These are phyloP conservation scores for Platysteira castanea DNA, from an alignment of 2,113 vertebrate species.

Conservation along the genomic window DNA sequence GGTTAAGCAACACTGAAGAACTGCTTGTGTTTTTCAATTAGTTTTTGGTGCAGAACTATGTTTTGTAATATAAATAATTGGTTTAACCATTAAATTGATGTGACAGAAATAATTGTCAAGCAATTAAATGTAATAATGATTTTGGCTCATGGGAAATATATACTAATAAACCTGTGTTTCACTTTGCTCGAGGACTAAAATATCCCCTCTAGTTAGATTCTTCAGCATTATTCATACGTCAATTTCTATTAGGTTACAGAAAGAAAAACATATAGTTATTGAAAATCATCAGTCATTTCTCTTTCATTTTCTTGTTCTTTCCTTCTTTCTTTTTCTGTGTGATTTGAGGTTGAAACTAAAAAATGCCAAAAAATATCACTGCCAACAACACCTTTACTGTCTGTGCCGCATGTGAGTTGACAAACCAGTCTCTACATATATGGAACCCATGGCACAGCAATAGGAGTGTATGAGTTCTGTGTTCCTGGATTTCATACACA, in stretches of 20 bases:
- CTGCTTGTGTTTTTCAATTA: slow-evolving; percentile 49
- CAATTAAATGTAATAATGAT: slow-evolving; percentile 67
- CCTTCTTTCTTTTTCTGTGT: not conserved
- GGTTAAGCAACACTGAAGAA: not conserved
- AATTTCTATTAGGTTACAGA: not conserved
- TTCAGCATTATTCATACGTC: not conserved
- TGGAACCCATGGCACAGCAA: not conserved
- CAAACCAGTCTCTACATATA: not conserved
- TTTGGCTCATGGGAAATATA: slow-evolving; percentile 62
- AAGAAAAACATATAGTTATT: not conserved
- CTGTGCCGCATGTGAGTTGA: not conserved
- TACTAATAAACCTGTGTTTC: slow-evolving; percentile 32
- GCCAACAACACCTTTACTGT: not conserved
- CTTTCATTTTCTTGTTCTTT: not conserved
- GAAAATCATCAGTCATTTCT: not conserved
- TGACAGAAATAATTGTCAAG: slow-evolving; percentile 69
- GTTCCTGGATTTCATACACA: not conserved
- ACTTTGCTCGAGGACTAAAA: not conserved
- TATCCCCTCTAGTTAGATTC: not conserved
- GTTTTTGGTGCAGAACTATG: slow-evolving; percentile 22
- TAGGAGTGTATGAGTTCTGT: not conserved
- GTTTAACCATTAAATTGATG: slow-evolving; percentile 68
- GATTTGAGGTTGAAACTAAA: not conserved
- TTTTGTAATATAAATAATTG: slow-evolving; percentile 71
- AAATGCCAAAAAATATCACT: not conserved